These are phyloP conservation scores for Aphaenogaster ashmeadi DNA, from an alignment of 1,140 invertebrate species.

Conservation along the genomic window DNA sequence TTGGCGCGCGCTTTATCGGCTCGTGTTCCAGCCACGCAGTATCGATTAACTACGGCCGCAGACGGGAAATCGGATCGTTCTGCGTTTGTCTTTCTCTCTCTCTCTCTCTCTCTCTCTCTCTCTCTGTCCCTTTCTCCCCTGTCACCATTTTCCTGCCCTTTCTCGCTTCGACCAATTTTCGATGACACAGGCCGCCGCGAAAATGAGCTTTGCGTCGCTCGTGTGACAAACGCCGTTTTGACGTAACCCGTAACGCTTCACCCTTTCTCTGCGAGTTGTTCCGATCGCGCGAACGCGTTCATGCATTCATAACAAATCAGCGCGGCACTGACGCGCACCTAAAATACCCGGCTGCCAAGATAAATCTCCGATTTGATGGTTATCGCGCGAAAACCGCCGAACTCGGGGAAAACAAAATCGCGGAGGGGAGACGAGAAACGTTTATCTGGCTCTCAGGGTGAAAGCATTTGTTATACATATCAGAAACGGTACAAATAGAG, in stretches of 20 bases:
- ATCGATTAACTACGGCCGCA: conserved; percentile 43
- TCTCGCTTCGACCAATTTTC: conserved; percentile 46
- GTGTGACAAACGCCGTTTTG: conserved; percentile 34
- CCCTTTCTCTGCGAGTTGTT: conserved; percentile 3
- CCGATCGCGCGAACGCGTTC: conserved; percentile 12
- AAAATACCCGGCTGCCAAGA: conserved; percentile 17
- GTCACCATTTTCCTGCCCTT: not conserved
- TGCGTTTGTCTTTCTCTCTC: not conserved
- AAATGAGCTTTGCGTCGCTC: conserved; percentile 29
- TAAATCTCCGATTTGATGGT: not conserved
- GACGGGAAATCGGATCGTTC: conserved; percentile 29
- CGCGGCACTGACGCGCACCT: not conserved
- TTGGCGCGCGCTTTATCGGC: conserved; percentile 57
- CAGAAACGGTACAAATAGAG: not conserved
- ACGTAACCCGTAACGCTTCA: conserved; percentile 13
- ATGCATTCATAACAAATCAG: conserved; percentile 36
- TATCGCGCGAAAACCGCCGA: conserved; percentile 15
- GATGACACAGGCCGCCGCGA: conserved; percentile 25
- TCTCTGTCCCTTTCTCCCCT: not conserved
- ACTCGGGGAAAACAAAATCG: conserved; percentile 1
- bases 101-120: too few relatives aligned
- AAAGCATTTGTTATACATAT: not conserved
- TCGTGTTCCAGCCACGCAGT: conserved; percentile 49
- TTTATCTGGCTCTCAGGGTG: not conserved
- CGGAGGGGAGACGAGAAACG: not conserved